phyloP scores from a whole-genome alignment of 1,140 invertebrate genomes.

The Sipha flava region DNA sequence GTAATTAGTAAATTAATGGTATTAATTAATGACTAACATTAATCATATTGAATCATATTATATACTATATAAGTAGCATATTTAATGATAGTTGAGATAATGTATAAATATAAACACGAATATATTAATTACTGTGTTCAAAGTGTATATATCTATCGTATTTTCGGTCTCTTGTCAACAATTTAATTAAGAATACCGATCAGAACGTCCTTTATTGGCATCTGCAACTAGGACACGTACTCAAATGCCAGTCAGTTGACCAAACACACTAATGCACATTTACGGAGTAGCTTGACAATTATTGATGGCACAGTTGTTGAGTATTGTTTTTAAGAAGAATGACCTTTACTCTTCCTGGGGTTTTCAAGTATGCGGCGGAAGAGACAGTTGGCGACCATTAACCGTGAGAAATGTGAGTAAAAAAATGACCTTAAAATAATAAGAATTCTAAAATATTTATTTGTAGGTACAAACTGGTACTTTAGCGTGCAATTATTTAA shows the following conservation, averaged over 20 bases:
- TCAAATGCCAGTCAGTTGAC: constrained; percentile 1
- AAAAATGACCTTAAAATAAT: not conserved
- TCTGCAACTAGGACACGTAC: not conserved
- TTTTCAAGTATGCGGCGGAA: constrained; percentile 35
- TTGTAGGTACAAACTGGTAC: constrained; percentile 34
- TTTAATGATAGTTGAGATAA: too few species aligned
- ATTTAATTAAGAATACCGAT: constrained; percentile 13
- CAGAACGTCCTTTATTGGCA: not conserved
- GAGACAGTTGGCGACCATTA: constrained; percentile 33
- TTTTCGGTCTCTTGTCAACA: constrained; percentile 6
- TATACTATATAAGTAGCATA: too few species aligned
- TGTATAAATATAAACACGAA: too few species aligned
- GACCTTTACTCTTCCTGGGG: constrained; percentile 36
- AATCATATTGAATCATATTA: too few species aligned
- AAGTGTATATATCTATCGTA: not conserved
- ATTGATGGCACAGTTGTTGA: constrained; percentile 36
- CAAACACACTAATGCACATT: not conserved
- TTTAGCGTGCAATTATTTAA: constrained; percentile 34
- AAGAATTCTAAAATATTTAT: not conserved
- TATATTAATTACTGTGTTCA: not conserved
- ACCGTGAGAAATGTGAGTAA: constrained; percentile 35
- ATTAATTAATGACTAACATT: too few species aligned
- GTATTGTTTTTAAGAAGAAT: constrained; percentile 38
- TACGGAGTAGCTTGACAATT: not conserved
- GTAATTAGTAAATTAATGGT: too few species aligned